Conservation (phyloP, 2,113 vertebrate genomes). For the Pollachius pollachius region DNA sequence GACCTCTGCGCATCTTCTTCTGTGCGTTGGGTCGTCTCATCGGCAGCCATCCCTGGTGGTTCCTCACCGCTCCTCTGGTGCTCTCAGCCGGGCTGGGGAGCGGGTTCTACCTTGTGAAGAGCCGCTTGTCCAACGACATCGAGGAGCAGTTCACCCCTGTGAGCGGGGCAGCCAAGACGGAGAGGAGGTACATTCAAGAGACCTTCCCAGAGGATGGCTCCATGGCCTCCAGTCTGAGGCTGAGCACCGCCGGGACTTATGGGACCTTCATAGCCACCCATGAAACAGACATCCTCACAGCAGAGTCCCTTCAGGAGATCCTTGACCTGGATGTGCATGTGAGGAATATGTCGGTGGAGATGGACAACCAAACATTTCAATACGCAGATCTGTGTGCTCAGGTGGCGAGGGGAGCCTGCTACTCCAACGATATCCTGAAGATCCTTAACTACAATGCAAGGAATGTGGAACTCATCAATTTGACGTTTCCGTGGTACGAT, state of each 20-base stretch:
- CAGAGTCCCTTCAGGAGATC: conserved; percentile 53
- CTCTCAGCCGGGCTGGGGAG: conserved; percentile 68
- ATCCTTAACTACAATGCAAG: conserved; percentile 41
- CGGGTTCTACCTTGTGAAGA: conserved; percentile 69
- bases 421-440: conserved; percentile 53
- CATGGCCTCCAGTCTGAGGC: conserved; percentile 70
- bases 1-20: conserved; percentile 64
- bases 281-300: conserved; percentile 45
- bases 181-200: conserved; percentile 69
- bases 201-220: conserved; percentile 66
- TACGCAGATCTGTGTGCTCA: conserved; percentile 60
- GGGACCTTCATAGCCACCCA: conserved; percentile 66
- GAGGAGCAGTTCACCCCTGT: conserved; percentile 79
- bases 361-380: conserved; percentile 21
- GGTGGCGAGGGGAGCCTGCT: conserved; percentile 39
- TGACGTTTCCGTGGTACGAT: conserved; percentile 55
- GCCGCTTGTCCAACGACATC: conserved; percentile 64
- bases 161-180: conserved; percentile 73
- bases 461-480: conserved; percentile 22
- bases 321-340: conserved; percentile 58
- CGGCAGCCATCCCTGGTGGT: conserved; percentile 77
- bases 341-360: conserved; percentile 26
- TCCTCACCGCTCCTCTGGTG: conserved; percentile 66
- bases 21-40: conserved; percentile 60
- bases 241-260: conserved; percentile 66